Percentiles rank a stretch among this genome's conserved stretches.
Conservation (phyloP, 2,888 invertebrate species). For the Proisotoma minuta region DNA sequence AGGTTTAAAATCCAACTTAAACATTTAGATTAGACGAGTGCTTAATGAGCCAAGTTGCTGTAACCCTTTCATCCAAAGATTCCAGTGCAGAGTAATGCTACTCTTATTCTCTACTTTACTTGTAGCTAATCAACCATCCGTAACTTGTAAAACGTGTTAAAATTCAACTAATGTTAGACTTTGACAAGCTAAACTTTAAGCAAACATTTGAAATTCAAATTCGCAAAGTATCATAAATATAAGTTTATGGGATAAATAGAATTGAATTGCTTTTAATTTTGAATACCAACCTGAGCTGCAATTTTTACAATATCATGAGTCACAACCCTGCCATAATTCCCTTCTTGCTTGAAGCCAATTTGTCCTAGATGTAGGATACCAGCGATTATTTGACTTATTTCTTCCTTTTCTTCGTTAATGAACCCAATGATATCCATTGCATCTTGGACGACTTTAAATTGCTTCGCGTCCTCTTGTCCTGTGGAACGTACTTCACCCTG, state of each 20-base stretch:
- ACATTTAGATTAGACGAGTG: background rate
- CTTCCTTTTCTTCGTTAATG: conserved; percentile 63
- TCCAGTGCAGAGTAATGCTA: no score
- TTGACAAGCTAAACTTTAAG: no score
- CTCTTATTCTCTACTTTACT: no score
- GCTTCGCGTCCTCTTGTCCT: conserved; percentile 58
- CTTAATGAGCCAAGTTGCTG: conserved; percentile 2
- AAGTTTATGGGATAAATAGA: no score
- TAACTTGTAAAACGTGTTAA: no score
- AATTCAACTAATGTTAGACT: no score
- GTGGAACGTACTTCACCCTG: conserved; percentile 33
- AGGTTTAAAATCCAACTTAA: background rate
- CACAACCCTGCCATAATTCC: conserved; percentile 65
- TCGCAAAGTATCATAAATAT: no score
- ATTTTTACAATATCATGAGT: conserved; percentile 62
- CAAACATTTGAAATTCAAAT: no score
- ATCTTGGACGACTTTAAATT: conserved; percentile 64
- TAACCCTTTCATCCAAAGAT: no score
- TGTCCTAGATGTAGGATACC: conserved; percentile 82
- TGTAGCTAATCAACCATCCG: no score
- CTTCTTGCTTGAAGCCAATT: conserved; percentile 70
- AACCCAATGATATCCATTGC: conserved; percentile 78
- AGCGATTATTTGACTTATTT: conserved; percentile 76
- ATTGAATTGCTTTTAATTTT: no score
- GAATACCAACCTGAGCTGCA: conserved; percentile 61